phyloP scores from a whole-genome alignment of 2,113 vertebrate species.

The Dasyornis broadbenti region DNA sequence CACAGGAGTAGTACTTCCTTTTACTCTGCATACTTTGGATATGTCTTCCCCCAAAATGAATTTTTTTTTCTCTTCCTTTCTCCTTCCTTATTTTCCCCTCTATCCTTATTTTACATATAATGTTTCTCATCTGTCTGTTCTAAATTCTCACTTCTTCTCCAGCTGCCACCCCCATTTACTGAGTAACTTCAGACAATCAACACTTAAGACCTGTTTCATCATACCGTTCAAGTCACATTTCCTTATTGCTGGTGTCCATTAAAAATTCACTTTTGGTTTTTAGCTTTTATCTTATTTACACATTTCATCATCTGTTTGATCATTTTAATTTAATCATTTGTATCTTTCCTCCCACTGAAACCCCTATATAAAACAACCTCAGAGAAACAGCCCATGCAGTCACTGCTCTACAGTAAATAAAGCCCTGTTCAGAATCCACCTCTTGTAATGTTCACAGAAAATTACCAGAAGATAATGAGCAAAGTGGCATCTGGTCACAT shows the following conservation, averaged over 20 bases:
- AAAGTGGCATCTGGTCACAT: background rate
- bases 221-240: background rate
- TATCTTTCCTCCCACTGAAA: background rate
- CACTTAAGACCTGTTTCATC: background rate
- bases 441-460: background rate
- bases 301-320: background rate
- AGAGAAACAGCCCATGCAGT: background rate
- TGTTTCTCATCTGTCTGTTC: background rate
- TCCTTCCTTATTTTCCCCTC: background rate
- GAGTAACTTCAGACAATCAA: background rate
- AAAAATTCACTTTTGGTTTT: background rate
- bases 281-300: background rate
- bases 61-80: background rate
- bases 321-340: background rate
- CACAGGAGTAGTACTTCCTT: background rate
- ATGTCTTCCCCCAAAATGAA: background rate
- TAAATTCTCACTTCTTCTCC: background rate
- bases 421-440: background rate
- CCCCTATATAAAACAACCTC: background rate
- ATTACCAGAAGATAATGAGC: background rate
- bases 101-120: background rate
- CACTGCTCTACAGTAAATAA: background rate
- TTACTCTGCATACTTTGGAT: background rate
- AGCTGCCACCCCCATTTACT: background rate
- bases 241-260: background rate